Evolutionary conservation across 2,888 invertebrate species (phyloP).

Genomic region (Ecdyonurus torrentis): DNA sequence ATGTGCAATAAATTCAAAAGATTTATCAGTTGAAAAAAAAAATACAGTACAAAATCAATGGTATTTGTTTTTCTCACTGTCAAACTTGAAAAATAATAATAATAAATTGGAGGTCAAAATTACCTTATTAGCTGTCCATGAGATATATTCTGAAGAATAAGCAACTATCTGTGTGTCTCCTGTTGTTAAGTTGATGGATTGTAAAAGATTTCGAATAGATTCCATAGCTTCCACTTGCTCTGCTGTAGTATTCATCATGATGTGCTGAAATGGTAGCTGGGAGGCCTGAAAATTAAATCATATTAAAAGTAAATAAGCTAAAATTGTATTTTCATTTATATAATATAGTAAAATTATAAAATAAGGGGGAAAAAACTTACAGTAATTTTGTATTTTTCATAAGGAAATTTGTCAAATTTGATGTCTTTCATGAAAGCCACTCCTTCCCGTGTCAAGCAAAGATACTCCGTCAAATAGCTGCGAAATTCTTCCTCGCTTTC

Average conservation of each 20-base stretch:
- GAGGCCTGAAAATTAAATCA: slow-evolving; percentile 19
- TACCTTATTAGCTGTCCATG: slow-evolving; percentile 25
- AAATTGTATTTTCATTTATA: not conserved
- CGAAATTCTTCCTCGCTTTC: slow-evolving; percentile 23
- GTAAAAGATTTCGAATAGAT: slow-evolving; percentile 20
- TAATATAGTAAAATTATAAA: not conserved
- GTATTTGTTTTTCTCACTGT: no score
- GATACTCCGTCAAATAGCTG: slow-evolving; percentile 22
- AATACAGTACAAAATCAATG: no score
- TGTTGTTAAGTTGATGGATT: slow-evolving; percentile 19
- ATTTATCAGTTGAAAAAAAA: no score
- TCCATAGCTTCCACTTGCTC: slow-evolving; percentile 24
- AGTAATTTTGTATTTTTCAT: slow-evolving; percentile 24
- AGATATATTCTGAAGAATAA: slow-evolving; percentile 23
- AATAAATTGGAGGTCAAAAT: slow-evolving; percentile 2
- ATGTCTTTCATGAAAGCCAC: slow-evolving; percentile 18
- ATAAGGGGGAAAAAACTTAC: slow-evolving; percentile 16
- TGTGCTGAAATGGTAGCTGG: slow-evolving; percentile 24
- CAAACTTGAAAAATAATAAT: slow-evolving; percentile 5
- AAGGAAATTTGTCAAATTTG: slow-evolving; percentile 22
- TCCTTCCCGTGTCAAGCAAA: slow-evolving; percentile 23
- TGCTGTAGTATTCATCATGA: slow-evolving; percentile 21
- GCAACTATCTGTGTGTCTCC: slow-evolving; percentile 20
- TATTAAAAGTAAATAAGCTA: not conserved
- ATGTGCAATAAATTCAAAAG: not conserved